Evolutionary conservation across 2,113 vertebrate genomes (phyloP).

Genomic region (Eudyptes chrysolophus): DNA sequence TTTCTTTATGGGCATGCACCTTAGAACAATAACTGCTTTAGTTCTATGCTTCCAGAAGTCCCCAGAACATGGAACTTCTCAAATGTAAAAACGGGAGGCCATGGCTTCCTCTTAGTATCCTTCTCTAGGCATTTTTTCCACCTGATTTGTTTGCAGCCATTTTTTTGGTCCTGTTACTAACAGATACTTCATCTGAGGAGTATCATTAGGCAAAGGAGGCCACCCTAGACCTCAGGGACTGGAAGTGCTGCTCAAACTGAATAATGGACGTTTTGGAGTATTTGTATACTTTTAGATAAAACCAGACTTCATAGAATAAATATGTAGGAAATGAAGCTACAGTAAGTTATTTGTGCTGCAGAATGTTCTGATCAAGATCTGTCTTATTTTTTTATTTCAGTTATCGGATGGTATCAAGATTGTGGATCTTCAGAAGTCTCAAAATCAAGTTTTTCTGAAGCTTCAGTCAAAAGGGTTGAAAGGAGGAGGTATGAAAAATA

Average conservation of each 20-base stretch:
- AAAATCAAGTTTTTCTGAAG: constrained; percentile 82
- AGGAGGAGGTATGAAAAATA: constrained; percentile 87
- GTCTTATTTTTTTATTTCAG: constrained; percentile 64
- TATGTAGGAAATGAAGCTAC: neutral
- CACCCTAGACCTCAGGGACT: neutral
- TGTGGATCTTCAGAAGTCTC: constrained; percentile 75
- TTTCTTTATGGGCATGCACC: neutral
- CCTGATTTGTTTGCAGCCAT: neutral
- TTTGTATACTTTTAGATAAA: neutral
- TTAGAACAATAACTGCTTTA: neutral
- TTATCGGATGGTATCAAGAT: constrained; percentile 80
- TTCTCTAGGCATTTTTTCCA: neutral
- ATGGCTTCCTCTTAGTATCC: neutral
- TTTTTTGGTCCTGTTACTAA: neutral
- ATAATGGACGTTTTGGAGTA: neutral
- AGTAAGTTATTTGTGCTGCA: neutral
- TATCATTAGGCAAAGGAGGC: neutral
- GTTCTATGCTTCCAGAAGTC: neutral
- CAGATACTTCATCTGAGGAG: neutral
- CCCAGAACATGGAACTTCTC: neutral
- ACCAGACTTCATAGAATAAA: neutral
- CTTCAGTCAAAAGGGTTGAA: constrained; percentile 89
- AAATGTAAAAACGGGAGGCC: neutral
- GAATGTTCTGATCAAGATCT: neutral
- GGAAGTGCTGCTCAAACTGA: neutral